Percentiles rank a stretch among this genome's conserved stretches.
Evolutionary conservation across 2,797 vertebrate genomes (phyloP).

Genomic region (Scyliorhinus canicula): DNA sequence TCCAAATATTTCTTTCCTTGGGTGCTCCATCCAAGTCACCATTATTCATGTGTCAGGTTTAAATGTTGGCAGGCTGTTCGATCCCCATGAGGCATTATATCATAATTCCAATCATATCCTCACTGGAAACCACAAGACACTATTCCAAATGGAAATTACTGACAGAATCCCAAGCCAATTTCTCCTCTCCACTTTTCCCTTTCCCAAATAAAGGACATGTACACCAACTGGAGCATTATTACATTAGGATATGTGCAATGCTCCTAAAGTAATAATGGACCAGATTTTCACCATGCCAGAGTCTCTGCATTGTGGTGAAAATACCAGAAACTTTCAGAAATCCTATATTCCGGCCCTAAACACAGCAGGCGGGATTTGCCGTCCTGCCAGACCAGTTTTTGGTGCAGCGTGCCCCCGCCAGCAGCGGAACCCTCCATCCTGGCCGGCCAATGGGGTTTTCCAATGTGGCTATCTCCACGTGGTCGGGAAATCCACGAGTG

Average conservation of each 20-base stretch:
- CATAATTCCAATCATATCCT: background rate
- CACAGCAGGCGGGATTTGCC: too few relatives aligned
- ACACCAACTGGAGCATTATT: background rate
- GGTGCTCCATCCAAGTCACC: background rate
- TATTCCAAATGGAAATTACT: background rate
- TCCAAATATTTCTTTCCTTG: background rate
- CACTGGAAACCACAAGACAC: background rate
- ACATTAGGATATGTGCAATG: background rate
- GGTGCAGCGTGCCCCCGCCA: too few relatives aligned
- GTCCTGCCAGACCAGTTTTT: too few relatives aligned
- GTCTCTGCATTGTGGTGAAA: too few relatives aligned
- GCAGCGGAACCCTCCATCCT: too few relatives aligned
- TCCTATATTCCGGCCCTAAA: too few relatives aligned
- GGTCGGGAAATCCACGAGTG: too few relatives aligned
- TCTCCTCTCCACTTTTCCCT: background rate
- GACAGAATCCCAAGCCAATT: background rate
- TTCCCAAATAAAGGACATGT: background rate
- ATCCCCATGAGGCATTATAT: background rate
- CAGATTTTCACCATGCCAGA: too few relatives aligned
- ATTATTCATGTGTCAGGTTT: background rate
- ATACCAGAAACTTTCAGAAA: too few relatives aligned
- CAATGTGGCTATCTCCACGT: too few relatives aligned
- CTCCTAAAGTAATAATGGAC: too few relatives aligned
- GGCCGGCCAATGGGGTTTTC: too few relatives aligned
- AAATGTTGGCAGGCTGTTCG: background rate